Evolutionary conservation across 2,113 vertebrate species (phyloP).

Genomic region (Scomber japonicus): DNA sequence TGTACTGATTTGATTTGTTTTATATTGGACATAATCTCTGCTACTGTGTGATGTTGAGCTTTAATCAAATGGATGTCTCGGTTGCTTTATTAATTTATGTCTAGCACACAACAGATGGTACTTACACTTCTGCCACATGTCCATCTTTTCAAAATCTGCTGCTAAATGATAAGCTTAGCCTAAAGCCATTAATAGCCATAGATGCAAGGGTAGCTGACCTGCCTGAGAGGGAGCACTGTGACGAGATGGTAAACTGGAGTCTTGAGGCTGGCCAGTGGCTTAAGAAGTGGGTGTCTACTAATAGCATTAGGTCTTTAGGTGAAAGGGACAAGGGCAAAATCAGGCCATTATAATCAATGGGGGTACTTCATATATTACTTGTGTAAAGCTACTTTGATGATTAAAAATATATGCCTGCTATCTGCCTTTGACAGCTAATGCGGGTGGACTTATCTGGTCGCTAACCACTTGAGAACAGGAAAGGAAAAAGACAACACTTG

Average conservation of each 20-base stretch:
- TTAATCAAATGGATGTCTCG: too few relatives aligned
- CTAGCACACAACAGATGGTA: too few relatives aligned
- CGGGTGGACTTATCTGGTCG: neutral
- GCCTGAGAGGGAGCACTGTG: constrained; percentile 11
- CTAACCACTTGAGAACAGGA: neutral
- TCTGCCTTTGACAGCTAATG: neutral
- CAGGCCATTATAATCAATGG: constrained; percentile 39
- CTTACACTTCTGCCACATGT: neutral
- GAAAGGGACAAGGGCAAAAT: constrained; percentile 51
- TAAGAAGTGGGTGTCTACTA: constrained; percentile 41
- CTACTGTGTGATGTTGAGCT: too few relatives aligned
- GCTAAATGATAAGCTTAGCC: constrained; percentile 3
- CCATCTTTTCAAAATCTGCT: constrained; percentile 8
- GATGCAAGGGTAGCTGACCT: constrained; percentile 38
- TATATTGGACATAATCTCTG: too few relatives aligned
- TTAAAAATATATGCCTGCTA: neutral
- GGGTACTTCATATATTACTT: neutral
- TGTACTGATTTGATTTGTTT: too few relatives aligned
- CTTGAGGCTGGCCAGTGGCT: constrained; percentile 34
- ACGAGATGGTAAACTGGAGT: constrained; percentile 39
- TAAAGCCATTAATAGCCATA: constrained; percentile 30
- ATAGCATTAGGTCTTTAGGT: constrained; percentile 62
- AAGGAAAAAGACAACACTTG: too few relatives aligned
- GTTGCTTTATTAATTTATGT: too few relatives aligned
- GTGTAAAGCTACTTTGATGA: neutral